Conservation (phyloP, 1,140 invertebrate genomes). For the Yoshiicerus persimilis region DNA sequence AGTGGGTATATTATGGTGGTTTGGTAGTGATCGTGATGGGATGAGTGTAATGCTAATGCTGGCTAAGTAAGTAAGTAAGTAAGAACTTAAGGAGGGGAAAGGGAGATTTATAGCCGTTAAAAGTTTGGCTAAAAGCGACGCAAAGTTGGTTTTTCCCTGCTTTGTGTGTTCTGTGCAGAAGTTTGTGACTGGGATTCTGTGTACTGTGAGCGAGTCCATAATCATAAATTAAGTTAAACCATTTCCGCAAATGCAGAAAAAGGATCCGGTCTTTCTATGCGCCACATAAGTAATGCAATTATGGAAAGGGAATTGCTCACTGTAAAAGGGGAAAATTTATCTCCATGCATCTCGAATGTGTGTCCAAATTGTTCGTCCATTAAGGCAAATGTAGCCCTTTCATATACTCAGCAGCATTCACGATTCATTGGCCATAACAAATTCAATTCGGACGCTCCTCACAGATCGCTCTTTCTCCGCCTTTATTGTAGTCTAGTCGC, state of each 20-base stretch:
- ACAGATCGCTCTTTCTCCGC: slow-evolving; percentile 34
- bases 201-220: slow-evolving; percentile 31
- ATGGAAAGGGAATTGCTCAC: slow-evolving; percentile 36
- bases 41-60: not conserved
- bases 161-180: slow-evolving; percentile 1
- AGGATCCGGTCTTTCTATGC: slow-evolving; percentile 37
- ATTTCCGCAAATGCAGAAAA: slow-evolving; percentile 46
- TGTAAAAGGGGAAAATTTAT: slow-evolving; percentile 46
- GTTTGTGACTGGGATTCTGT: not conserved
- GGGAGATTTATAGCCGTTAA: slow-evolving; percentile 48
- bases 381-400: slow-evolving; percentile 39
- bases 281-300: slow-evolving; percentile 44
- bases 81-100: slow-evolving; percentile 18
- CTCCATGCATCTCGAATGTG: slow-evolving; percentile 13
- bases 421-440: slow-evolving; percentile 48
- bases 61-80: not conserved
- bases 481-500: slow-evolving; percentile 42
- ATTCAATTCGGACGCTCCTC: slow-evolving; percentile 45
- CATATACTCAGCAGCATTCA: slow-evolving; percentile 41
- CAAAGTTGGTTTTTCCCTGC: slow-evolving; percentile 47
- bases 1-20: not conserved
- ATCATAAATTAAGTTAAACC: slow-evolving; percentile 48
- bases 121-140: slow-evolving; percentile 46
- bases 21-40: not conserved
- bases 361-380: slow-evolving; percentile 44